Conservation (phyloP, 2,113 vertebrate genomes). For the Ursus arctos region DNA sequence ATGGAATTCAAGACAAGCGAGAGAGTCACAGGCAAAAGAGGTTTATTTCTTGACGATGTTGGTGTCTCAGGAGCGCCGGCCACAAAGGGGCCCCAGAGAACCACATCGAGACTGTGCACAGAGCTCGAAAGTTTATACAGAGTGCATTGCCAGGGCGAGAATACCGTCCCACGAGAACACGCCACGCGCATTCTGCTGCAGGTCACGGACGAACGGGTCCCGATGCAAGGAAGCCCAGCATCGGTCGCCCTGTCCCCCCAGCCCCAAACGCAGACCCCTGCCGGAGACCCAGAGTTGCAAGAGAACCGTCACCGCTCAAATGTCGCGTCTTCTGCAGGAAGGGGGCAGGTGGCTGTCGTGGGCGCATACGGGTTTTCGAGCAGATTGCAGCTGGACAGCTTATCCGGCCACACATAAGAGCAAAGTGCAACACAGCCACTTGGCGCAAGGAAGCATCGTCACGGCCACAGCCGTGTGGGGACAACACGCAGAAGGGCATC, state of each 20-base stretch:
- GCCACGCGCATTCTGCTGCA: background rate
- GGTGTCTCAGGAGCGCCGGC: no score
- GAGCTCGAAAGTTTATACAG: background rate
- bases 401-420: accelerated
- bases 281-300: background rate
- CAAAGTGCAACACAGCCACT: accelerated
- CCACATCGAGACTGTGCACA: background rate
- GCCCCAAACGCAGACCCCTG: no score
- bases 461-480: no score
- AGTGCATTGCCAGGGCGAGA: background rate
- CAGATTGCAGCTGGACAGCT: background rate
- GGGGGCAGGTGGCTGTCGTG: background rate
- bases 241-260: background rate
- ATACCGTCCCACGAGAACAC: background rate
- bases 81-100: background rate
- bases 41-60: background rate
- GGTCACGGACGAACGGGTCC: background rate
- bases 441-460: accelerated
- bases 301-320: background rate
- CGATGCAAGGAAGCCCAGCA: background rate
- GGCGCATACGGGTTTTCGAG: background rate
- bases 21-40: background rate
- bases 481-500: background rate
- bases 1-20: background rate
- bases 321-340: background rate